phyloP scores from a whole-genome alignment of 1,140 invertebrate species.

The Tetraneura akinire region DNA sequence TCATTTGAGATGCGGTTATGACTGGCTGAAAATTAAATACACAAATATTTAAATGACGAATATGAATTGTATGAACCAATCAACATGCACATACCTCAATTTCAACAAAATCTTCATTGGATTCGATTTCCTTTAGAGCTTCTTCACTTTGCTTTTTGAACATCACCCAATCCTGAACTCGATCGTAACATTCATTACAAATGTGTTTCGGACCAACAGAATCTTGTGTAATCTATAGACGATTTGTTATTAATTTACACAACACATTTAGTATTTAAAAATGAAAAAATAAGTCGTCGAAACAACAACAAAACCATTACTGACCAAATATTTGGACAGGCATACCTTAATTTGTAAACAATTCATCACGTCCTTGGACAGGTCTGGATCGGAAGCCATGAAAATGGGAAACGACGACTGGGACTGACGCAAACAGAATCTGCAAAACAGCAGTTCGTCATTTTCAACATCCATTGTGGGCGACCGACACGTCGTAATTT shows the following conservation, averaged over 20 bases:
- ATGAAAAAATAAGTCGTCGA: neutral
- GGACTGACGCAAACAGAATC: slow-evolving; percentile 22
- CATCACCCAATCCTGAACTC: slow-evolving; percentile 35
- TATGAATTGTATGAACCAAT: neutral
- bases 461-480: neutral
- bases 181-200: slow-evolving; percentile 36
- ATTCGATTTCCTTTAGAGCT: slow-evolving; percentile 3
- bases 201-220: slow-evolving; percentile 32
- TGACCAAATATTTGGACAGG: neutral
- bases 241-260: neutral
- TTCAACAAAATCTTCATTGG: neutral
- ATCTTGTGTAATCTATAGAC: neutral
- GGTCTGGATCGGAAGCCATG: slow-evolving; percentile 31
- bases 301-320: neutral
- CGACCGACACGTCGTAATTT: neutral
- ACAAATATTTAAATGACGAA: neutral
- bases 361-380: slow-evolving; percentile 21
- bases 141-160: slow-evolving; percentile 43
- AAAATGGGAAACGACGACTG: slow-evolving; percentile 26
- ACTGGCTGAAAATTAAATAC: neutral
- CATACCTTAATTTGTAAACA: slow-evolving; percentile 41
- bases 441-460: slow-evolving; percentile 27
- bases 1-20: neutral
- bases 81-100: neutral
- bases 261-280: neutral